These are phyloP conservation scores for Tiaroga cobitis DNA, from an alignment of 2,797 vertebrate species.

Conservation along the genomic window DNA sequence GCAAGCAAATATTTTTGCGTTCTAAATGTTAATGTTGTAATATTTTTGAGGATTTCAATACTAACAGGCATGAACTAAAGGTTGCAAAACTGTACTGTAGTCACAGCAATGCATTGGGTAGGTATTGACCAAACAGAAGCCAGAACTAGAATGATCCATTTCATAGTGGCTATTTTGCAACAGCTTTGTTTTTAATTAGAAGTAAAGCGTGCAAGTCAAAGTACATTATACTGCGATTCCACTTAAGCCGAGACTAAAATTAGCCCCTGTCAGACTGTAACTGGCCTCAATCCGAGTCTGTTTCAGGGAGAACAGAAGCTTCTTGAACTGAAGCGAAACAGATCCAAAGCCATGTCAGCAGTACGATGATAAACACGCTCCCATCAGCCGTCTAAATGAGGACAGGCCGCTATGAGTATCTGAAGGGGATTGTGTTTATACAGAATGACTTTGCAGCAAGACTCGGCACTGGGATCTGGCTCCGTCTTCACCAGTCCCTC, in stretches of 20 bases:
- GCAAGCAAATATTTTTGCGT: too few relatives aligned
- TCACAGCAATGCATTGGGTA: background rate
- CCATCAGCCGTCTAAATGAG: conserved; percentile 35
- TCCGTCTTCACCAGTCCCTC: conserved; percentile 26
- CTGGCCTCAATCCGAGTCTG: conserved; percentile 39
- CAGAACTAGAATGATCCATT: background rate
- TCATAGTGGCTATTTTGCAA: background rate
- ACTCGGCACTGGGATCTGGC: conserved; percentile 22
- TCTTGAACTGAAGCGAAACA: conserved; percentile 47
- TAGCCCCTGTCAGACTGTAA: conserved; percentile 12
- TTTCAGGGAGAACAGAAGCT: conserved; percentile 37
- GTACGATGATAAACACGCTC: conserved; percentile 38
- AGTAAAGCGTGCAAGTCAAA: background rate
- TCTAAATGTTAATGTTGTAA: background rate
- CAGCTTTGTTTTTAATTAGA: background rate
- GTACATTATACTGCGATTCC: background rate
- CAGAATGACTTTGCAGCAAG: conserved; percentile 20
- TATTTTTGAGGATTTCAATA: background rate
- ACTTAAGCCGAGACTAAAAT: conserved; percentile 27
- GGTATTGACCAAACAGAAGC: background rate
- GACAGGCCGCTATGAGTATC: conserved; percentile 10
- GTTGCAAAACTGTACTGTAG: background rate
- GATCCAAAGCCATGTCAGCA: conserved; percentile 48
- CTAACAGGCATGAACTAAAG: background rate
- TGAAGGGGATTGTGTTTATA: conserved; percentile 35